Evolutionary conservation across 2,888 invertebrate genomes (phyloP), one percentile per base, ranked within the genome.

Genomic region (Agrotis ipsilon): DNA sequence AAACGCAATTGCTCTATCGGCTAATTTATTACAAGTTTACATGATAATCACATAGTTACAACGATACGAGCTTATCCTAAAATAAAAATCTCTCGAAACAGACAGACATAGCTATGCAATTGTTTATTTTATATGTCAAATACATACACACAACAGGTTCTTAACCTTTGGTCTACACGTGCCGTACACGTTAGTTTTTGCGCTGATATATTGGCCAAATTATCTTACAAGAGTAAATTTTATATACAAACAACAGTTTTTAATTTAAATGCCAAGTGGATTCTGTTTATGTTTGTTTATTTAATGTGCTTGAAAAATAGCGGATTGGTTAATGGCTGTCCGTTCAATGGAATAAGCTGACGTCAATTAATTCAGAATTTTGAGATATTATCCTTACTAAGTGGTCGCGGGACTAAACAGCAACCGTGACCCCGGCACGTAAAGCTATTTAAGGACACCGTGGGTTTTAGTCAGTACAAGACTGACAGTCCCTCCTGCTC

Each of bases 121-220:
- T 71, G 54, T 68, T 57, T 75, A 58, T 27, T n/a, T 49, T 58
- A 68, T 27, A 18, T 11, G 4, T 54, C 54, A n/a, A 39, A 55
- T 32, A 55, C 27, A 52, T 18, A 52, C 52, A 51, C 19, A 51
- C 45, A 39, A 19, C 24, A 74, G 68, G 57, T 75, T 58, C 46
- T 58, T 66, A 51, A 75, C 49, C 57, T 66, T 49, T 18, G 24
- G 14, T 32, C 13, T 72, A 66, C 49, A 66, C 66, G 75, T 72
- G 57, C 49, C 67, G 32, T 1, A n/a, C n/a, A n/a, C n/a, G n/a
- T n/a, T n/a, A 46, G 32, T 66, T 57, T 72, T 57, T 74, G 21
- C 39, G 48, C 48, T 43, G 32, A 18, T 14, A 18, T 14, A 24
- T 21, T 71, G 19, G 46, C 32, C n/a, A 11, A 58, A 70, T 21